Conservation (phyloP, 2,888 invertebrate species). For the Eupithecia exiguata region DNA sequence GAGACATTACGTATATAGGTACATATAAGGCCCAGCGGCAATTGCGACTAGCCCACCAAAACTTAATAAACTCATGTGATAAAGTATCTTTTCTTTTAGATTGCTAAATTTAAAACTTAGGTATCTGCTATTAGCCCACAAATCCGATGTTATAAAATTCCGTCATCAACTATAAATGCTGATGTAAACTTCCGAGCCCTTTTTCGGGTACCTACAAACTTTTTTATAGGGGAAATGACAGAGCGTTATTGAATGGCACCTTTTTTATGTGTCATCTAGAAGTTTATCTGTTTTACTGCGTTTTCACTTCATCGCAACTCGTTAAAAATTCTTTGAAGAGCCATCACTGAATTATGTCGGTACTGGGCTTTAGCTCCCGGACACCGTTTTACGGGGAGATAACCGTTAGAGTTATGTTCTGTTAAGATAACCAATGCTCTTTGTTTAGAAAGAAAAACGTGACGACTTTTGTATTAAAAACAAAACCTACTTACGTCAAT, state of each 20-base stretch:
- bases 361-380: conserved; percentile 3
- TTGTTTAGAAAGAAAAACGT: background rate
- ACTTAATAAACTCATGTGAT: too few relatives aligned
- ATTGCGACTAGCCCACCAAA: too few relatives aligned
- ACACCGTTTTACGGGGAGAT: conserved; percentile 10
- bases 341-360: conserved; percentile 14
- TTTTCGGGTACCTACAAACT: conserved; percentile 19
- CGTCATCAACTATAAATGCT: conserved; percentile 33
- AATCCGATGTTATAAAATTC: conserved; percentile 25
- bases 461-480: background rate
- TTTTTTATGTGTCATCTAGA: conserved; percentile 22
- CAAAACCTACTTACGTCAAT: background rate
- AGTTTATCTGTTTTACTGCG: conserved; percentile 20
- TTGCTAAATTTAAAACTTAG: too few relatives aligned
- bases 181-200: conserved; percentile 19
- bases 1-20: background rate
- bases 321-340: conserved; percentile 17
- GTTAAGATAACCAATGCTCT: background rate
- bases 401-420: background rate
- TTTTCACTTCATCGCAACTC: conserved; percentile 23
- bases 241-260: conserved; percentile 25
- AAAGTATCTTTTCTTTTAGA: background rate
- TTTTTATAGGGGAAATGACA: conserved; percentile 33
- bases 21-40: too few relatives aligned
- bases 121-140: too few relatives aligned